phyloP scores from a whole-genome alignment of 2,888 invertebrate species.

The Lasioglossum pauxillum region DNA sequence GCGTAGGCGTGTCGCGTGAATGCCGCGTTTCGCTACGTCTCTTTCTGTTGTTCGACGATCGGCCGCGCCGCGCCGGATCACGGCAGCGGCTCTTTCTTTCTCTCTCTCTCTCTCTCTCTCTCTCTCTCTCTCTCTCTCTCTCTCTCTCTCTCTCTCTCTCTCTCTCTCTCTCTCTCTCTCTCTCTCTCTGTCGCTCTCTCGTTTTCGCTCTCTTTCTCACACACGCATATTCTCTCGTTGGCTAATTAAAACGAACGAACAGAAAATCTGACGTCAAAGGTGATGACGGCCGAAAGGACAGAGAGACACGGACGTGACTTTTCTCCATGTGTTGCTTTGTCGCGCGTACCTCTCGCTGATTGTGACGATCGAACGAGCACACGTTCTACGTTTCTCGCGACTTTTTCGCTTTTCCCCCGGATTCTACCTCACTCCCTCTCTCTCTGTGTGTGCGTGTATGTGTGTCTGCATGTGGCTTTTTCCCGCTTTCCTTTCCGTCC shows the following conservation, averaged over 20 bases:
- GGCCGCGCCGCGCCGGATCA: slow-evolving; percentile 43
- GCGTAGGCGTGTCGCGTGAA: slow-evolving; percentile 65
- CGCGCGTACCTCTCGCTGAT: slow-evolving; percentile 41
- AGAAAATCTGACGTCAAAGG: slow-evolving; percentile 49
- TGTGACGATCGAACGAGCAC: slow-evolving; percentile 37
- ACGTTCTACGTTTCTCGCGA: slow-evolving; percentile 19
- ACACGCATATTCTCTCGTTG: slow-evolving; percentile 17
- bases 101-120: not conserved
- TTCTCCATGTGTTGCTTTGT: slow-evolving; percentile 81
- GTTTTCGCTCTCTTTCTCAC: not conserved
- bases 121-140: not conserved
- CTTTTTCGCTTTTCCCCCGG: slow-evolving; percentile 25
- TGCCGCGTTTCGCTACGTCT: slow-evolving; percentile 37
- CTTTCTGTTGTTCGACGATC: slow-evolving; percentile 76
- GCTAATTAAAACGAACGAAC: slow-evolving; percentile 38
- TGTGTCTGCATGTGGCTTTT: not conserved
- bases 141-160: not conserved
- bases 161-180: not conserved
- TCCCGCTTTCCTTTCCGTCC: slow-evolving; percentile 11
- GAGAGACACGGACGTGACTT: slow-evolving; percentile 52
- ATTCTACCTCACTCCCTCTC: not conserved
- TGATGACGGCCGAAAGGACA: slow-evolving; percentile 46
- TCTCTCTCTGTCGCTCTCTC: not conserved
- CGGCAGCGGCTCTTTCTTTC: not conserved
- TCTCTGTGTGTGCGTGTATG: not conserved